A percentile compares a stretch with the other conserved stretches of the same genome.
phyloP scores from a whole-genome alignment of 2,797 vertebrate species.

The Syngnathus rostellatus region DNA sequence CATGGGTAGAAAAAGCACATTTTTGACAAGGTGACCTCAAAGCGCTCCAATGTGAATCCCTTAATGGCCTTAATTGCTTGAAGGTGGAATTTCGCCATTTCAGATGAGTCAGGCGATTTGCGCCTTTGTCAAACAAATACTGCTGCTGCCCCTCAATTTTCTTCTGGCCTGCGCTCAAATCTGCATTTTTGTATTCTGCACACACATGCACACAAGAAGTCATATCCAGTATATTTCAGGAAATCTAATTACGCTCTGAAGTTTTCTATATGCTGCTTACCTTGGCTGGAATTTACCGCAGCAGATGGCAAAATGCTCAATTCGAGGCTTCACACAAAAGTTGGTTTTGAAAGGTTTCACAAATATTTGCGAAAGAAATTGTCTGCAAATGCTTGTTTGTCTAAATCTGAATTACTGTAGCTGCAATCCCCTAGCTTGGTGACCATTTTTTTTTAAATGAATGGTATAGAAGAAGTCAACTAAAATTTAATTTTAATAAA shows the following conservation, averaged over 20 bases:
- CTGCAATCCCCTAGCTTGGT: too few relatives aligned
- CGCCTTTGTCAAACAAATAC: slow-evolving; percentile 3
- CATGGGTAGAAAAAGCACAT: neutral
- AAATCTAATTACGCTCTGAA: neutral
- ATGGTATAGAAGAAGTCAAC: too few relatives aligned
- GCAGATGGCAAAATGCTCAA: slow-evolving; percentile 59
- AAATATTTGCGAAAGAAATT: neutral
- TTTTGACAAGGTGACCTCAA: neutral
- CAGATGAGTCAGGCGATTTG: slow-evolving; percentile 3
- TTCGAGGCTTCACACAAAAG: slow-evolving; percentile 12
- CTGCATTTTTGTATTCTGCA: neutral
- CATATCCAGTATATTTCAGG: neutral
- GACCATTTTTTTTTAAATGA: too few relatives aligned
- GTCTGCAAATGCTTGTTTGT: too few relatives aligned
- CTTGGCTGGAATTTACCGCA: slow-evolving; percentile 48
- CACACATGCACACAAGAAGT: neutral
- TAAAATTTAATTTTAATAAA: too few relatives aligned
- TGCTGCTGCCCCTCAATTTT: neutral
- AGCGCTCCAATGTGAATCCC: neutral
- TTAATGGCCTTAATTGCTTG: slow-evolving; percentile 1
- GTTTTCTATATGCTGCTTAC: slow-evolving; percentile 17
- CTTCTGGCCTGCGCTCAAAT: neutral
- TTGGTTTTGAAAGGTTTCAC: neutral
- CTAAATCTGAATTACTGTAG: too few relatives aligned
- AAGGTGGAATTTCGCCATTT: slow-evolving; percentile 4